Conservation (phyloP, 2,113 vertebrate species). For the Raja brachyura region DNA sequence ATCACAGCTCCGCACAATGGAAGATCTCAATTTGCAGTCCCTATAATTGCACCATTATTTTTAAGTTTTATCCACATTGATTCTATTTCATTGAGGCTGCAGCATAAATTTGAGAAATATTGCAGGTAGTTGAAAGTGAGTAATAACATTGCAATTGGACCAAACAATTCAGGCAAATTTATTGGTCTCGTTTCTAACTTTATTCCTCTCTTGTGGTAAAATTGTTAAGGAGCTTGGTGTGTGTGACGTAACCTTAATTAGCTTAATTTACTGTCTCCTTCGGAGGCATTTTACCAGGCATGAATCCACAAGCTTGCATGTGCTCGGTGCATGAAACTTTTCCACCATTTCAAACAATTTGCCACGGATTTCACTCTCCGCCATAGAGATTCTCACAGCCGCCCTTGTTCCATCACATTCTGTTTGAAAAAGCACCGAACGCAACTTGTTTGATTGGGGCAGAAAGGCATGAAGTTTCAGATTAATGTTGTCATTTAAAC, state of each 20-base stretch:
- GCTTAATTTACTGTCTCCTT: neutral
- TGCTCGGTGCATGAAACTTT: neutral
- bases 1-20: neutral
- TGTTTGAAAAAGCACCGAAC: slow-evolving; percentile 11
- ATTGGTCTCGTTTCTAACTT: neutral
- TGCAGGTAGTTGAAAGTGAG: neutral
- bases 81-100: neutral
- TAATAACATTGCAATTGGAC: neutral
- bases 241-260: neutral
- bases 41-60: neutral
- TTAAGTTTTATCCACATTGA: neutral
- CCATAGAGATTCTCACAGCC: neutral
- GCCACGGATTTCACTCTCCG: neutral
- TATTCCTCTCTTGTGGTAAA: neutral
- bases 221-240: neutral
- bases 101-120: neutral
- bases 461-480: slow-evolving; percentile 26
- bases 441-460: neutral
- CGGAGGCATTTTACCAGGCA: neutral
- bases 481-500: slow-evolving; percentile 32
- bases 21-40: neutral
- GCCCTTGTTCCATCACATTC: neutral
- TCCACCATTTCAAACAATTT: neutral
- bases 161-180: neutral
- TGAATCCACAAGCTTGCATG: neutral